phyloP scores from a whole-genome alignment of 2,797 vertebrate genomes.

The Picus viridis region DNA sequence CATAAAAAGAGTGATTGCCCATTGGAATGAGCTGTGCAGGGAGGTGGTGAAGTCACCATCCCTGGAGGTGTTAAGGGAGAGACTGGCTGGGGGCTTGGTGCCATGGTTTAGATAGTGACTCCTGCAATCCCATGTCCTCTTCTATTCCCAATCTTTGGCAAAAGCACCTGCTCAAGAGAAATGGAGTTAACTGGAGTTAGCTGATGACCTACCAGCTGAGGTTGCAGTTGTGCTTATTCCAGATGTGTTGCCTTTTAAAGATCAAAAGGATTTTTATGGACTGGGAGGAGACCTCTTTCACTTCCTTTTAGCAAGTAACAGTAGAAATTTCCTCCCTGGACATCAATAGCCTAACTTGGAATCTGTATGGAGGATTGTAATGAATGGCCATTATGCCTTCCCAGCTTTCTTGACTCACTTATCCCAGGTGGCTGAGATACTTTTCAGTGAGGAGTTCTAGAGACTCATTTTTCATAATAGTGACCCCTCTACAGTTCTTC shows the following conservation, averaged over 20 bases:
- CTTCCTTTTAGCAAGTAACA: conserved; percentile 10
- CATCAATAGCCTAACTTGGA: neutral
- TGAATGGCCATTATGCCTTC: rapidly evolving
- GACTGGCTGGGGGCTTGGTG: too few species aligned
- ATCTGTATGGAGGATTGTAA: neutral
- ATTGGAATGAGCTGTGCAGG: too few species aligned
- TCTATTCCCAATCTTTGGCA: neutral
- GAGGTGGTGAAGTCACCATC: too few species aligned
- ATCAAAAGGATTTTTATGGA: neutral
- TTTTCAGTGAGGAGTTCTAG: neutral
- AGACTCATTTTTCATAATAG: neutral
- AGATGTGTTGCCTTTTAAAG: conserved; percentile 29
- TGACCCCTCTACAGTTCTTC: neutral
- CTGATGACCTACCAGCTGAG: neutral
- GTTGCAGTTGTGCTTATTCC: neutral
- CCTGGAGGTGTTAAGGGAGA: too few species aligned
- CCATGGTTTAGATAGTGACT: neutral
- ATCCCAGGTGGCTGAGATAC: neutral
- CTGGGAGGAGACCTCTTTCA: neutral
- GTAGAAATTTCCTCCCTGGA: neutral
- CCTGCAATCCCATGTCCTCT: neutral
- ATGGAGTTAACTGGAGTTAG: neutral
- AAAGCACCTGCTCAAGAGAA: neutral
- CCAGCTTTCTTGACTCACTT: neutral
- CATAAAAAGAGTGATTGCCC: too few species aligned